Conservation (phyloP, 2,797 vertebrate genomes). For the Parambassis ranga region DNA sequence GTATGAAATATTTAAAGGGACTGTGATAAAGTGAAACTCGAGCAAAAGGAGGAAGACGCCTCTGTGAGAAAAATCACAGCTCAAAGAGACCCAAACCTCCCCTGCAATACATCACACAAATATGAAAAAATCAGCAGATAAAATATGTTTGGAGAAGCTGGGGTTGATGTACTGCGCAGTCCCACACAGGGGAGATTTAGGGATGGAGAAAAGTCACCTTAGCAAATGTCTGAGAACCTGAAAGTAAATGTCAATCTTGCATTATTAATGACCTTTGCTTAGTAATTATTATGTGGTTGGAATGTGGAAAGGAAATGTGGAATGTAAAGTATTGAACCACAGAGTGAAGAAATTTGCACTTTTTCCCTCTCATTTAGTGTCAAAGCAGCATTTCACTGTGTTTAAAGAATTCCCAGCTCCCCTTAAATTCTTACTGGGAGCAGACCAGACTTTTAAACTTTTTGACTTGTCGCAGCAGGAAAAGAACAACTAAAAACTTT, state of each 20-base stretch:
- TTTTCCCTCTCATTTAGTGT: neutral
- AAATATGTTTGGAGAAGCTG: conserved; percentile 1
- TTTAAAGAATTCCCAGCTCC: no score
- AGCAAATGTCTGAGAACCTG: conserved; percentile 18
- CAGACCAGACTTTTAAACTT: no score
- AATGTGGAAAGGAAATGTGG: no score
- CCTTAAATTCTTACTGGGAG: no score
- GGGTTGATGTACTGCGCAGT: neutral
- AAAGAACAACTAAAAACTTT: neutral
- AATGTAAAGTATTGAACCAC: conserved; percentile 10
- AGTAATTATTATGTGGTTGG: conserved; percentile 20
- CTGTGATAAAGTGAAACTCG: conserved; percentile 38
- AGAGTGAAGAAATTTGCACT: neutral
- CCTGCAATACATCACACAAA: conserved; percentile 45
- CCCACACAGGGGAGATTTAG: neutral
- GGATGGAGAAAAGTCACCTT: neutral
- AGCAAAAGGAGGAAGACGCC: conserved; percentile 40
- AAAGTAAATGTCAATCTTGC: conserved; percentile 23
- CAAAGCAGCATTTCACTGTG: no score
- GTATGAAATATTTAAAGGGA: conserved; percentile 60
- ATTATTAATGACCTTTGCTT: conserved; percentile 30
- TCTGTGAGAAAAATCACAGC: conserved; percentile 45
- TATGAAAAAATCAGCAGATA: no score
- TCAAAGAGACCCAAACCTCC: conserved; percentile 40
- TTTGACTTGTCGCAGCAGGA: neutral